Conservation (phyloP, 1,140 invertebrate species). For the Adoxophyes honmai region DNA sequence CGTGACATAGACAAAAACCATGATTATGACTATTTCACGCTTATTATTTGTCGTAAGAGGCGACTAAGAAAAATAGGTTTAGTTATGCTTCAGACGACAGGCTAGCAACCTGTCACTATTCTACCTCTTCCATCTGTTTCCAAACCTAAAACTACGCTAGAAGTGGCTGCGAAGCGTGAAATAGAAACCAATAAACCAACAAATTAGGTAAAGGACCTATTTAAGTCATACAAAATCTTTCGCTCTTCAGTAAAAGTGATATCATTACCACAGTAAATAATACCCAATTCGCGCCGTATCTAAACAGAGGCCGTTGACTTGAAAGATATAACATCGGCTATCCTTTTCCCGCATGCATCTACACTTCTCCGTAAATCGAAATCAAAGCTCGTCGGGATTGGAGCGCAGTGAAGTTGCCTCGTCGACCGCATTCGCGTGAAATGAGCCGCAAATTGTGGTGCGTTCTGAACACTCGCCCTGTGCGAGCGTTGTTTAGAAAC, state of each 20-base stretch:
- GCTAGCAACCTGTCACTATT: too few relatives aligned
- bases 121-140: too few relatives aligned
- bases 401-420: conserved; percentile 59
- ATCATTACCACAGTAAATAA: conserved; percentile 38
- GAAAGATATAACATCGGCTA: conserved; percentile 56
- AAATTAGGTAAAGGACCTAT: too few relatives aligned
- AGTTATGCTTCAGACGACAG: too few relatives aligned
- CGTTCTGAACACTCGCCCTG: conserved; percentile 42
- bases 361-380: conserved; percentile 75
- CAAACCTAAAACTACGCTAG: too few relatives aligned
- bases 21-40: too few relatives aligned
- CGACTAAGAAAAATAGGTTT: too few relatives aligned
- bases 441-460: conserved; percentile 36
- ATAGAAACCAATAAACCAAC: too few relatives aligned
- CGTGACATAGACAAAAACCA: too few relatives aligned
- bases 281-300: conserved; percentile 50
- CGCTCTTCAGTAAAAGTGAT: neutral
- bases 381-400: conserved; percentile 74
- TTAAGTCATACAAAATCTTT: too few relatives aligned
- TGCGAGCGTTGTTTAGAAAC: neutral
- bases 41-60: too few relatives aligned
- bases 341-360: conserved; percentile 52
- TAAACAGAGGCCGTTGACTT: conserved; percentile 70
- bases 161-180: too few relatives aligned
- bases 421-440: conserved; percentile 37